Evolutionary conservation across 2,797 vertebrate species (phyloP).

Genomic region (Menidia menidia): DNA sequence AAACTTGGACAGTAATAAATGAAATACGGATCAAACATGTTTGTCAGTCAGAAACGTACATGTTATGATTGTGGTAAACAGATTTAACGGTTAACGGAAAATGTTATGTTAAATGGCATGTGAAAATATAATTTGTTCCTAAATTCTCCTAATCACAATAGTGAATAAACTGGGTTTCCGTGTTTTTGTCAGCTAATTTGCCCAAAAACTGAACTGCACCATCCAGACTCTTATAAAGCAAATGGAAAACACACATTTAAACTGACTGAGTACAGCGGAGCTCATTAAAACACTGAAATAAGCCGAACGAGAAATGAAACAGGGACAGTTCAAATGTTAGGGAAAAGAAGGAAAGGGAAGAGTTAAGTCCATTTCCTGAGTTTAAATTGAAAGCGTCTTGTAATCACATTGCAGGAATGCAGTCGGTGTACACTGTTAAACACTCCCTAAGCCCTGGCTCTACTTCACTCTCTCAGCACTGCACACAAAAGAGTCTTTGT

Average conservation of each 20-base stretch:
- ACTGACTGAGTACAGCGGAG: constrained; percentile 9
- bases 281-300: constrained; percentile 45
- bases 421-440: constrained; percentile 87
- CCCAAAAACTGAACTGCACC: background rate
- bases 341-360: constrained; percentile 70
- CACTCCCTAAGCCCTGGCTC: constrained; percentile 86
- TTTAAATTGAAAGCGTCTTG: constrained; percentile 87
- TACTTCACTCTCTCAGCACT: constrained; percentile 84
- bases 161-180: background rate
- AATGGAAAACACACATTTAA: constrained; percentile 27
- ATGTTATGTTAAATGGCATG: background rate
- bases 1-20: too few relatives aligned
- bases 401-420: constrained; percentile 88
- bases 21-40: background rate
- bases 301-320: constrained; percentile 26
- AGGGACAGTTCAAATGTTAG: constrained; percentile 50
- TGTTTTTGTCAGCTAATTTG: background rate
- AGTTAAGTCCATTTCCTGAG: constrained; percentile 87
- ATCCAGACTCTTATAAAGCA: constrained; percentile 13
- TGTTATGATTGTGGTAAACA: background rate
- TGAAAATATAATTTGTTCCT: background rate
- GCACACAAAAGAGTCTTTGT: constrained; percentile 87
- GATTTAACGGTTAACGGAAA: background rate
- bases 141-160: constrained; percentile 6
- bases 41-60: background rate